A percentile compares a stretch with the other conserved stretches of the same genome.
These are phyloP conservation scores for Oryzias sinensis DNA, from an alignment of 2,797 vertebrate species.

Conservation along the genomic window DNA sequence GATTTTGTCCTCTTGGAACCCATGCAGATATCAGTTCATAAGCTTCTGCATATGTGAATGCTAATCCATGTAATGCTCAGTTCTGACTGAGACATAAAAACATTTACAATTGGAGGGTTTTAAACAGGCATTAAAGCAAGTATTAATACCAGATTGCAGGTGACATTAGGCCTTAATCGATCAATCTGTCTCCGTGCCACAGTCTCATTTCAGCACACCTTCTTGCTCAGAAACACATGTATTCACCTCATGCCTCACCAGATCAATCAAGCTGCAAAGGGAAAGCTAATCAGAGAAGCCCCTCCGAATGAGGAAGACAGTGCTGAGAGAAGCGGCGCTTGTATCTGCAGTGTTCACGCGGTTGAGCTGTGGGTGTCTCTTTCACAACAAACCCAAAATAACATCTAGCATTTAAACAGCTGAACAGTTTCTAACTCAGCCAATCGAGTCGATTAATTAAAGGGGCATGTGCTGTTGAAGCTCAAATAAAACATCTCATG, in stretches of 20 bases:
- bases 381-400: slow-evolving; percentile 35
- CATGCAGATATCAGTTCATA: no score
- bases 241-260: slow-evolving; percentile 1
- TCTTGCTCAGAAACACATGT: slow-evolving; percentile 11
- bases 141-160: slow-evolving; percentile 35
- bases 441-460: slow-evolving; percentile 63
- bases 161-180: slow-evolving; percentile 42
- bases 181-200: slow-evolving; percentile 28
- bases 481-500: slow-evolving; percentile 62
- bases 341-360: neutral
- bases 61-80: slow-evolving; percentile 6
- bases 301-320: slow-evolving; percentile 36
- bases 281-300: slow-evolving; percentile 44
- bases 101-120: neutral
- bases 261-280: slow-evolving; percentile 24
- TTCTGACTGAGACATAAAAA: no score
- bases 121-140: slow-evolving; percentile 14
- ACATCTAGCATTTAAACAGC: slow-evolving; percentile 59
- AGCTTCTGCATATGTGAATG: slow-evolving; percentile 1
- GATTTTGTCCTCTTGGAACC: no score
- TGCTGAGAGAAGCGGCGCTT: slow-evolving; percentile 1
- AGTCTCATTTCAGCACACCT: slow-evolving; percentile 8
- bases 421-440: slow-evolving; percentile 37
- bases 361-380: slow-evolving; percentile 1
- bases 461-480: slow-evolving; percentile 55